Conservation (phyloP, 2,113 vertebrate genomes). For the Burhinus oedicnemus region DNA sequence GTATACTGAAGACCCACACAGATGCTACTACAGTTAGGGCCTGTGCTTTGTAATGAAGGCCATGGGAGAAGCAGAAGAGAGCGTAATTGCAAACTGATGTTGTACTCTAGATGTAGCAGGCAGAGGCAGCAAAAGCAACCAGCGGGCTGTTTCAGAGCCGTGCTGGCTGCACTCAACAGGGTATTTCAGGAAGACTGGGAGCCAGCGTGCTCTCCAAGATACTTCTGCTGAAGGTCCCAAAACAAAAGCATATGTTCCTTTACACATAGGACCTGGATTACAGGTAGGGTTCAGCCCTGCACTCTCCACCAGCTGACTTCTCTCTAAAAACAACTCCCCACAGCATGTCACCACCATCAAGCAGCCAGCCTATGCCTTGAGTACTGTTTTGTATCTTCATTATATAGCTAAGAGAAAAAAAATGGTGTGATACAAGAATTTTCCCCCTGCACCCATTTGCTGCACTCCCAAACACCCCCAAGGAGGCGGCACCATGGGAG, state of each 20-base stretch:
- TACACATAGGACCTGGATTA: neutral
- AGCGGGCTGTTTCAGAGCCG: neutral
- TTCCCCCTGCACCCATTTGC: rapidly evolving
- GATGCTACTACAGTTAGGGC: neutral
- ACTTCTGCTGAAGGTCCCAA: neutral
- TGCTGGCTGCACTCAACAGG: neutral
- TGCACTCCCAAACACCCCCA: neutral
- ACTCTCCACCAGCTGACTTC: neutral
- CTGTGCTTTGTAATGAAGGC: neutral
- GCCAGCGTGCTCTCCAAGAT: neutral
- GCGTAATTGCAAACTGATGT: neutral
- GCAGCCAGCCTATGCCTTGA: neutral
- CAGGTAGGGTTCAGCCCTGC: neutral
- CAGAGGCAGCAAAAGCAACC: neutral
- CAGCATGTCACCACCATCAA: neutral
- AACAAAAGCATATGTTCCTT: neutral
- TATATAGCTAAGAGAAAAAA: neutral
- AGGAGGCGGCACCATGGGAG: rapidly evolving
- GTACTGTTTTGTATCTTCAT: neutral
- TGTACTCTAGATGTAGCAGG: neutral
- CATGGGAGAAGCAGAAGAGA: neutral
- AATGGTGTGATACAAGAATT: rapidly evolving
- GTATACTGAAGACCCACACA: neutral
- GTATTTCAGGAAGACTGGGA: neutral
- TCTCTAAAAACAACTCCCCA: neutral